These are phyloP conservation scores for Sminthurides bifidus DNA, from an alignment of 1,140 invertebrate species.

Conservation along the genomic window DNA sequence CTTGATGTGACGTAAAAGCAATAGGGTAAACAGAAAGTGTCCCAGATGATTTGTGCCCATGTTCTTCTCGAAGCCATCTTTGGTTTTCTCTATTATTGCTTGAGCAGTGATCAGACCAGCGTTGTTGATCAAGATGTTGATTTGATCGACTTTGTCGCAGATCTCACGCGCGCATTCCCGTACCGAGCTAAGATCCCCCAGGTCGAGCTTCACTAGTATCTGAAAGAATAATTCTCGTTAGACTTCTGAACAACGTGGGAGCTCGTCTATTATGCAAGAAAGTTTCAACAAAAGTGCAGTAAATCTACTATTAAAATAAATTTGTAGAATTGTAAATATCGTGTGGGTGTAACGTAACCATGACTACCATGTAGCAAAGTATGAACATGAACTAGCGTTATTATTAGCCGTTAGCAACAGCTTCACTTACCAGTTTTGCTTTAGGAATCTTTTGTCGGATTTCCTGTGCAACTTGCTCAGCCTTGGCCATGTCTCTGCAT, in stretches of 20 bases:
- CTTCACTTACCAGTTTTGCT: slow-evolving; percentile 4
- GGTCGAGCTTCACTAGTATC: slow-evolving; percentile 2
- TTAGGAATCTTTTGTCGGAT: neutral
- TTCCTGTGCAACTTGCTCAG: neutral
- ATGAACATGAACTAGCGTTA: no score
- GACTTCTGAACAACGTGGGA: neutral
- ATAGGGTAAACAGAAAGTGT: slow-evolving; percentile 43
- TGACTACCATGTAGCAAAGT: no score
- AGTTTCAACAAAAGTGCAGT: no score
- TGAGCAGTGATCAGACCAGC: neutral
- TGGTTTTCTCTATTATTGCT: neutral
- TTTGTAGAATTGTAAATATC: neutral
- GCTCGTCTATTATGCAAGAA: neutral
- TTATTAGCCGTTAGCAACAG: no score
- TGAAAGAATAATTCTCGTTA: neutral
- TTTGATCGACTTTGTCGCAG: neutral
- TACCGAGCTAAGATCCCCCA: slow-evolving; percentile 1
- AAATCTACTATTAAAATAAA: no score
- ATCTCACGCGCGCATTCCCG: neutral
- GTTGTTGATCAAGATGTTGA: slow-evolving; percentile 11
- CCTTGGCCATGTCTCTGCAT: slow-evolving; percentile 2
- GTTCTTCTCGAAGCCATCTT: neutral
- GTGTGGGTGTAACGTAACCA: no score
- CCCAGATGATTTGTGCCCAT: slow-evolving; percentile 34
- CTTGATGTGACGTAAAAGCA: slow-evolving; percentile 26